These are phyloP conservation scores for Passer montanus DNA, from an alignment of 2,113 vertebrate genomes.

Conservation along the genomic window DNA sequence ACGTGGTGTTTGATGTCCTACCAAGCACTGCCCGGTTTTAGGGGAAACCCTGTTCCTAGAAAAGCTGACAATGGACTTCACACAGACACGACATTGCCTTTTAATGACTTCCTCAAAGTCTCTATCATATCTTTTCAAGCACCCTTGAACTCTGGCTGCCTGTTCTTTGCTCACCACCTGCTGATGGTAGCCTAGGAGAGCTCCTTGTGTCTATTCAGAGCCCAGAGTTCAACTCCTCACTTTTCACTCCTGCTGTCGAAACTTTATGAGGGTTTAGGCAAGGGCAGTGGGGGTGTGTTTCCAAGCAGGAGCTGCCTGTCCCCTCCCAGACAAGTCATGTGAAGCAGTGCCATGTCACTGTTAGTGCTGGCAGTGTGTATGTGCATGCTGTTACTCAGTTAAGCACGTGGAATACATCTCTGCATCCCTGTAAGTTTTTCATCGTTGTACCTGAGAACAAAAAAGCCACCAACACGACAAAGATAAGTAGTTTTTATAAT, in stretches of 20 bases:
- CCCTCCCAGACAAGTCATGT: slow-evolving; percentile 59
- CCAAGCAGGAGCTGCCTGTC: slow-evolving; percentile 44
- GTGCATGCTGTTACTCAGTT: background rate
- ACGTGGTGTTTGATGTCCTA: background rate
- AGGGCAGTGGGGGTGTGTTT: background rate
- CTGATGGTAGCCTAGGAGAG: slow-evolving; percentile 13
- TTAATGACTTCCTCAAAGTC: background rate
- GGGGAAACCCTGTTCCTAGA: background rate
- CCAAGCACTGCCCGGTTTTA: background rate
- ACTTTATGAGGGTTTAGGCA: background rate
- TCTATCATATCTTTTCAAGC: background rate
- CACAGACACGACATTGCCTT: background rate
- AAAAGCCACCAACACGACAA: background rate
- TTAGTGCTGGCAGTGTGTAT: background rate
- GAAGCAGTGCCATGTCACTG: slow-evolving; percentile 34
- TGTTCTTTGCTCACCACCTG: slow-evolving; percentile 15
- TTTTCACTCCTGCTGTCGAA: background rate
- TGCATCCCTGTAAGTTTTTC: background rate
- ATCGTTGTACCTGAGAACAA: background rate
- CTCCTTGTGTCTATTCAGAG: background rate
- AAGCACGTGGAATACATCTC: background rate
- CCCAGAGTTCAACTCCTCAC: background rate
- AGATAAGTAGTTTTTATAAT: background rate
- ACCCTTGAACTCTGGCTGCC: background rate
- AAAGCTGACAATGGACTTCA: background rate